Evolutionary conservation across 2,797 vertebrate genomes (phyloP), one percentile per base, ranked within the genome.

Genomic region (Syncerus caffer): DNA sequence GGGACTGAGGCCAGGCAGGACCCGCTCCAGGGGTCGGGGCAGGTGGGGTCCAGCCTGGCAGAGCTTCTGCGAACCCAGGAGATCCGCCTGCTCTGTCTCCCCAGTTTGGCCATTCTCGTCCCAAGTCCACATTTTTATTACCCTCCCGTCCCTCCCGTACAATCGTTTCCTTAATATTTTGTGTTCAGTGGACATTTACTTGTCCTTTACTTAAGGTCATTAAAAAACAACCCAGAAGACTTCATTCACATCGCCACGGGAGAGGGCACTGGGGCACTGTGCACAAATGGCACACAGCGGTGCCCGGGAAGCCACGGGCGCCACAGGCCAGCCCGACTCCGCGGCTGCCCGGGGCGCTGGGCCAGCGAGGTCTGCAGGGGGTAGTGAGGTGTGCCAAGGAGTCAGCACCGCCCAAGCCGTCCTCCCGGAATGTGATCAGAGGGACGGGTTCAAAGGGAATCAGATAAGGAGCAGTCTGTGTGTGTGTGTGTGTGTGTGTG

Each of bases 181-280:
- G 12, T 55, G 42, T 86, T 78, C 58, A 87, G 74, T 27, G 76
- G 60, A 29, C 80, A 85, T 42, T 16, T 47, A 67, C 47, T 47
- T 14, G 17, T 23, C 84, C 88, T 71, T 87, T 74, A 45, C 47
- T 78, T 74, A 51, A 94, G 86, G 23, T 53, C 51, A 82, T 60
- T 91, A 90, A 85, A 67, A 27, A 64, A 67, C 34, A 71, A 2
- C 62, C 64, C 23, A 12, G n/a, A 83, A 79, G 42, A 38, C 64
- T 31, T 96, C 38, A 58, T 80, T 92, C 83, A 82, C 15, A 7
- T 50, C 25, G 7, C 62, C 45, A 1, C 29, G 55, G 34, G 62
- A 16, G 58, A 90, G 78, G 83, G 21, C 42, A 3, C 38, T n/a
- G 38, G 29, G 9, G 50, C 15, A 1, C 23, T 6, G 6, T 34